These are phyloP conservation scores for Nothoprocta pentlandii DNA, from an alignment of 2,113 vertebrate species.

Conservation along the genomic window DNA sequence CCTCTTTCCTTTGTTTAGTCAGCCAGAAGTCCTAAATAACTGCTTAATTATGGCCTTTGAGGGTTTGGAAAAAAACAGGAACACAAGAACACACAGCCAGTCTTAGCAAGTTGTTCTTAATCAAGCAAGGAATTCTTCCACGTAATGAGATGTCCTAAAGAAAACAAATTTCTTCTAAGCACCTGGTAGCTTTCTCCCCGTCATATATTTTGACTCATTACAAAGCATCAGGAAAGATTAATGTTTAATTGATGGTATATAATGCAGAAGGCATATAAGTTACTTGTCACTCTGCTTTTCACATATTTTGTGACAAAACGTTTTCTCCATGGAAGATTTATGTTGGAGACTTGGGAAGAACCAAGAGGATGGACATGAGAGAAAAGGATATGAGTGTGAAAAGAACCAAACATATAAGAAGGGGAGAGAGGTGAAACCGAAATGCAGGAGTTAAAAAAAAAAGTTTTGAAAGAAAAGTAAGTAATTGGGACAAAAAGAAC, in stretches of 20 bases:
- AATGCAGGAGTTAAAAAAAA: neutral
- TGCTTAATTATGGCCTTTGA: neutral
- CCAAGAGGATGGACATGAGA: neutral
- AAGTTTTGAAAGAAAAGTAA: neutral
- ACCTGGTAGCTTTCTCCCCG: neutral
- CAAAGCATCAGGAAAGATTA: neutral
- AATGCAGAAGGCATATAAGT: rapidly evolving
- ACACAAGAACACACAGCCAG: neutral
- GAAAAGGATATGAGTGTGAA: neutral
- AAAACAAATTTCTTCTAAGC: neutral
- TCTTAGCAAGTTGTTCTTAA: neutral
- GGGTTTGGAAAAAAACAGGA: neutral
- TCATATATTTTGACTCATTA: neutral
- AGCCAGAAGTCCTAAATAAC: neutral
- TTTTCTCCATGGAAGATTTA: neutral
- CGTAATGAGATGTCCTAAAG: neutral
- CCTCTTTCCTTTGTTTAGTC: neutral
- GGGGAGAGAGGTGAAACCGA: neutral
- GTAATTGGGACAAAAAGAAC: neutral
- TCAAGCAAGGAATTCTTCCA: neutral
- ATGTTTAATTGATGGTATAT: neutral
- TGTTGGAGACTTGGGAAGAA: neutral
- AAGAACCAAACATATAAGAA: neutral
- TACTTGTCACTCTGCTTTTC: neutral
- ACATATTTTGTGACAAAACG: neutral